Percentiles rank a stretch among this genome's conserved stretches.
phyloP scores from a whole-genome alignment of 2,888 invertebrate genomes.

The Pinctada fucata region DNA sequence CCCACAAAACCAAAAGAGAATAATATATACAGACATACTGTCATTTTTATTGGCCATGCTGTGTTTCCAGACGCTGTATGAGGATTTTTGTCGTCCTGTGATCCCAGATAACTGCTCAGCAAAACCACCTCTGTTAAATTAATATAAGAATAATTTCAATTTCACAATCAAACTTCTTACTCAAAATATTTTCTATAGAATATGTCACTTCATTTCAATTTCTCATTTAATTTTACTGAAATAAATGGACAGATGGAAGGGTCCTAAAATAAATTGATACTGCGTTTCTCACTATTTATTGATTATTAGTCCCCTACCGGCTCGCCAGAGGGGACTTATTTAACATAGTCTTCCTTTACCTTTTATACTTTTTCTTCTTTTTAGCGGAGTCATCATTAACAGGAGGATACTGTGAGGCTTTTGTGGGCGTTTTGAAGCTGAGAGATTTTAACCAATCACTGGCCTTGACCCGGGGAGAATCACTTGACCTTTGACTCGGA shows the following conservation, averaged over 20 bases:
- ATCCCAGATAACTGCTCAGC: constrained; percentile 58
- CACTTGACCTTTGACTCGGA: no score
- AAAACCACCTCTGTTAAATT: constrained; percentile 55
- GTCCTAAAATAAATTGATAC: no score
- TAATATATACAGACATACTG: background rate
- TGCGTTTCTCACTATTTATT: no score
- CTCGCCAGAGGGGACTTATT: no score
- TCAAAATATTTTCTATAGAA: no score
- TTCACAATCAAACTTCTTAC: no score
- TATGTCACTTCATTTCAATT: no score
- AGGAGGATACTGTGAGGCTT: constrained; percentile 35
- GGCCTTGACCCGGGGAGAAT: constrained; percentile 43
- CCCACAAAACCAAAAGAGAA: no score
- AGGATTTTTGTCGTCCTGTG: constrained; percentile 57
- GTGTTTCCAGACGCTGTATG: constrained; percentile 62
- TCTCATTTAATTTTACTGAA: no score
- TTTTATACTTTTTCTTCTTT: constrained; percentile 56
- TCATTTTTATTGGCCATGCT: background rate
- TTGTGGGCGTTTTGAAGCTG: constrained; percentile 55
- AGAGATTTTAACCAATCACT: constrained; percentile 58
- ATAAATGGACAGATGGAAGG: no score
- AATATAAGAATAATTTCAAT: no score
- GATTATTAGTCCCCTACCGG: no score
- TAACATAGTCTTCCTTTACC: constrained; percentile 27
- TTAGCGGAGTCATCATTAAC: constrained; percentile 48